Evolutionary conservation across 37 sponge, comb jelly and placozoan species (phyloP).

Genomic region (Corticium candelabrum): DNA sequence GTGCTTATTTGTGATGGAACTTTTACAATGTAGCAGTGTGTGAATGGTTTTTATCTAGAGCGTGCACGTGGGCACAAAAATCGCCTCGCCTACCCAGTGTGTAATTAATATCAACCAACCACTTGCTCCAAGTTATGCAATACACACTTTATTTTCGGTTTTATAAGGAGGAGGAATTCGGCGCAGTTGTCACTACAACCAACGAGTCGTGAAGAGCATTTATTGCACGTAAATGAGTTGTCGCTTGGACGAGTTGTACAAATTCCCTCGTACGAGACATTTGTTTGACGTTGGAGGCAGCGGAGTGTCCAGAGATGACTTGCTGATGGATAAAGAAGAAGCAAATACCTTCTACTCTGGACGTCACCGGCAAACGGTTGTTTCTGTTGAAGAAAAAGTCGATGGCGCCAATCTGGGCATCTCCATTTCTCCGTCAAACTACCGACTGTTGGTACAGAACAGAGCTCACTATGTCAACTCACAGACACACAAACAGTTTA

Average conservation of each 20-base stretch:
- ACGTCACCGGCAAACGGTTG: conserved; percentile 7
- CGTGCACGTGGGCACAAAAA: too few species aligned
- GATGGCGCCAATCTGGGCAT: conserved; percentile 91
- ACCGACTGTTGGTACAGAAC: conserved; percentile 54
- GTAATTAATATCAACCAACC: too few species aligned
- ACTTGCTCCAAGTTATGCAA: too few species aligned
- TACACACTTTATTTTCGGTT: too few species aligned
- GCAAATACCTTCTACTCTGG: conserved; percentile 53
- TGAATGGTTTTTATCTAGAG: too few species aligned
- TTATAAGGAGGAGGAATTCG: too few species aligned
- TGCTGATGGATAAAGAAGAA: conserved; percentile 67
- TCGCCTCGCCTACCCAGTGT: too few species aligned
- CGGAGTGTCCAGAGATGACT: conserved; percentile 80
- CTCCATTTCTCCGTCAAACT: conserved; percentile 28
- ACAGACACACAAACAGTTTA: conserved; percentile 69
- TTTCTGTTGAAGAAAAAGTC: conserved; percentile 77
- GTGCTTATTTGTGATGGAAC: too few species aligned
- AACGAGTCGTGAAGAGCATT: too few species aligned
- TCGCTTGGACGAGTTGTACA: conserved; percentile 51
- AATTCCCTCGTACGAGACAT: conserved; percentile 77
- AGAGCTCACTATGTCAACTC: conserved; percentile 71
- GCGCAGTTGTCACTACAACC: too few species aligned
- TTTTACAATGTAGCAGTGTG: too few species aligned
- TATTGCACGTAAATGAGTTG: too few species aligned
- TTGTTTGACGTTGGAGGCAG: conserved; percentile 76